A percentile compares a stretch with the other conserved stretches of the same genome.
phyloP scores from a whole-genome alignment of 2,888 invertebrate species.

The Eledona agricola region DNA sequence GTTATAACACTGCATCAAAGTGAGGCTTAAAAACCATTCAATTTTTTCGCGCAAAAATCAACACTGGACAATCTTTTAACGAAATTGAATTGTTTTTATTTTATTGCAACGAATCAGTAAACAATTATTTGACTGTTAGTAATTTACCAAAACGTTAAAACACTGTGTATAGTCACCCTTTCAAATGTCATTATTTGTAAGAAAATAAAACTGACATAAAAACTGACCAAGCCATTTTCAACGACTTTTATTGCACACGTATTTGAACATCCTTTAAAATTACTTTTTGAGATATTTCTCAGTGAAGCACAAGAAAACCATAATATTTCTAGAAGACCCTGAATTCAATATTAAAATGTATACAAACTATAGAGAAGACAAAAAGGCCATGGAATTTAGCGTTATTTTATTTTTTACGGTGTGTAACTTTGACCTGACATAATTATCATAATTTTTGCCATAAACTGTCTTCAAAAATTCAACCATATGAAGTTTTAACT shows the following conservation, averaged over 20 bases:
- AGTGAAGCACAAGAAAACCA: no score
- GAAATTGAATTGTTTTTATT: conserved; percentile 24
- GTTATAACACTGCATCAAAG: conserved; percentile 3
- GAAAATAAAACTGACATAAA: conserved; percentile 31
- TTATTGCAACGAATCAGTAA: conserved; percentile 13
- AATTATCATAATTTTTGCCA: no score
- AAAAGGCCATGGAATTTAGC: no score
- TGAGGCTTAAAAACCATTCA: conserved; percentile 26
- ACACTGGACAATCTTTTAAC: background rate
- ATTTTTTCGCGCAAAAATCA: conserved; percentile 3
- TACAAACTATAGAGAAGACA: no score
- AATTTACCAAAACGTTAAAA: conserved; percentile 13
- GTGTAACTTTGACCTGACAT: no score
- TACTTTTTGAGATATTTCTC: no score
- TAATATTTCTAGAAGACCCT: no score
- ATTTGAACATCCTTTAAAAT: no score
- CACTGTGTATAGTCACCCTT: conserved; percentile 24
- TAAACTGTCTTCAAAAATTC: no score
- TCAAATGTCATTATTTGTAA: conserved; percentile 31
- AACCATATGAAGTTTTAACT: no score
- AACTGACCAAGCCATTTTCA: conserved; percentile 20
- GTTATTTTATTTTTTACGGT: no score
- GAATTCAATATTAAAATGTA: no score
- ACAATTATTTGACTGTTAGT: conserved; percentile 14
- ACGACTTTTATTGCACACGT: conserved; percentile 15